Base-by-base conservation (phyloP, 1,140 invertebrate species). In the Linepithema humile region DNA sequence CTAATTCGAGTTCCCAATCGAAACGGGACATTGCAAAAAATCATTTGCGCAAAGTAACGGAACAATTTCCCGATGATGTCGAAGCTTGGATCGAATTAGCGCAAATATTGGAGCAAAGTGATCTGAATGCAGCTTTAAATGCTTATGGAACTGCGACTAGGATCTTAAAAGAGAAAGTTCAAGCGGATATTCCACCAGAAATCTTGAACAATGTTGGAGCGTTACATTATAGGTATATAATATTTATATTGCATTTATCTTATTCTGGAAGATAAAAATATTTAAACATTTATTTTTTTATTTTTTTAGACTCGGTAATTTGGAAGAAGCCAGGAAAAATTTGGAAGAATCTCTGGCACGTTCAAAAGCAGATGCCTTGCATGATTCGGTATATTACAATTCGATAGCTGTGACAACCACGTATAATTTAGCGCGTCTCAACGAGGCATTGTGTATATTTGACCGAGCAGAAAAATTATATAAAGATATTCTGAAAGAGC, bases 11-110 rank as follows among this genome's bases (percentile, higher is more conserved):
- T 82, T 99, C 97, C 78, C 98, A 97, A 93, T 97, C 97, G 0
- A 99, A 99, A 94, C 95, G 98, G 40, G 98, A 99, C 88, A 97
- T 98, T 83, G 99, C 99, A 0, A 98, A 98, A 93, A 97, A 97
- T 90, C 97, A 98, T 94, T 94, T 98, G 10, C 97, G 97, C 90
- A 98, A 98, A 94, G 97, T 99, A 7, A 99, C 99, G 0, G 98
- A 99, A 92, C 98, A 99, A 93, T 99, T 98, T 93, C 98, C 98
- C 0, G 99, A 99, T 90, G 99, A 99, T 94, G 98, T 99, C 3
- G 99, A 99, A 93, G 99, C 99, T 1, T 99, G 99, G 98, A 99
- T 99, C 86, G 99, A 99, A 94, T 94, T 99, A 62, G 99, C 99
- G 0, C 99, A 99, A 95, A 99, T 99, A 91, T 95, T 99, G 45